These are phyloP conservation scores for Vespertilio murinus DNA, from an alignment of 2,797 vertebrate genomes.

Conservation along the genomic window DNA sequence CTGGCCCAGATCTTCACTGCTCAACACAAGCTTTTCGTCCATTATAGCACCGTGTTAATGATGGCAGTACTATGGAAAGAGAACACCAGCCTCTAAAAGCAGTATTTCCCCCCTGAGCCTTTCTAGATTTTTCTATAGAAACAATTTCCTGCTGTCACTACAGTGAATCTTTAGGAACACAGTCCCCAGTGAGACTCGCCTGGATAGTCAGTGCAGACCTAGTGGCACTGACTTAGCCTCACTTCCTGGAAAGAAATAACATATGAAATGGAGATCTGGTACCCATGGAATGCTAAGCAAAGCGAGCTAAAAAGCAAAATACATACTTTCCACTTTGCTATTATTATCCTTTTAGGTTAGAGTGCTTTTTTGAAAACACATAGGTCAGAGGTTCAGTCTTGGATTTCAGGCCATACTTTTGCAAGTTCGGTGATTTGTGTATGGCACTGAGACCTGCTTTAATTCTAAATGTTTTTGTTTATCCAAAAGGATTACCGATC, in stretches of 20 bases:
- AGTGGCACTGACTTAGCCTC: neutral
- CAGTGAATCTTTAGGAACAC: slow-evolving; percentile 23
- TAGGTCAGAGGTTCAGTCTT: neutral
- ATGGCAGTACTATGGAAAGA: neutral
- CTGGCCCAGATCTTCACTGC: neutral
- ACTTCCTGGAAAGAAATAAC: neutral
- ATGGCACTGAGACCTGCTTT: neutral
- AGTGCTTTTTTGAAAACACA: neutral
- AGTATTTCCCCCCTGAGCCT: neutral
- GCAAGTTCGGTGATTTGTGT: neutral
- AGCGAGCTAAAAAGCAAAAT: neutral
- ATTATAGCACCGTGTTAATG: neutral
- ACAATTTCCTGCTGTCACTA: slow-evolving; percentile 19
- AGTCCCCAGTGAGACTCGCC: neutral
- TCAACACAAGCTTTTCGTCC: neutral
- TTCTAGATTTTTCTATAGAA: neutral
- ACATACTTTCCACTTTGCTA: neutral
- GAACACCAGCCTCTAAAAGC: neutral
- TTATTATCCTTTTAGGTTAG: neutral
- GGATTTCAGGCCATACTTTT: neutral
- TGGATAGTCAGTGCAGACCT: neutral
- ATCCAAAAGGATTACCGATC: neutral
- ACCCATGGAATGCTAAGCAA: neutral
- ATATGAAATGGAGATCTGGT: neutral
- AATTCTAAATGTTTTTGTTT: neutral